Evolutionary conservation across 2,888 invertebrate species (phyloP).

Genomic region (Coremacera marginata): DNA sequence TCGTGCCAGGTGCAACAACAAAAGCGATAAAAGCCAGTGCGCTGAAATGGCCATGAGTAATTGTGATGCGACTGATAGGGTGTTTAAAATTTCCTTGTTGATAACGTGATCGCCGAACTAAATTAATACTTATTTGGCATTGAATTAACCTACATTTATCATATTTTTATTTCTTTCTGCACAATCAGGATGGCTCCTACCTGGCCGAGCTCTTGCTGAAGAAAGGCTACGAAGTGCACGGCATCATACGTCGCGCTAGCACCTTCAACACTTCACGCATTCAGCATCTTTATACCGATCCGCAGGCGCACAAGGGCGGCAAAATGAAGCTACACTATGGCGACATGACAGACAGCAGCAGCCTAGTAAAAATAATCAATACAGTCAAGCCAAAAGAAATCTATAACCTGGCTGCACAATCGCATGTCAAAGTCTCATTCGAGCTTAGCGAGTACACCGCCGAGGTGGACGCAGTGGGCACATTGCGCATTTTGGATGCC

Average conservation of each 20-base stretch:
- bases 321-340: constrained; percentile 97
- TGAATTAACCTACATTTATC: no score
- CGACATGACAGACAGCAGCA: constrained; percentile 98
- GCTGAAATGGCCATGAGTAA: no score
- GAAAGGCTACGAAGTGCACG: constrained; percentile 96
- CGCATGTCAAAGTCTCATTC: constrained; percentile 99
- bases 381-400: constrained; percentile 85
- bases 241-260: constrained; percentile 93
- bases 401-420: constrained; percentile 98
- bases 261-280: constrained; percentile 97
- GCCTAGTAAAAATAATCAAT: constrained; percentile 86
- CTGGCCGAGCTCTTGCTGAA: constrained; percentile 91
- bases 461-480: constrained; percentile 97
- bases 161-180: no score
- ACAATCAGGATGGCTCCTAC: constrained; percentile 93
- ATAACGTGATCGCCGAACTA: neutral
- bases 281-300: constrained; percentile 94
- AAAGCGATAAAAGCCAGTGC: no score
- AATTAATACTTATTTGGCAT: no score
- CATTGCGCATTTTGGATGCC: constrained; percentile 90
- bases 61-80: neutral
- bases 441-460: constrained; percentile 99
- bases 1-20: no score
- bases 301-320: constrained; percentile 87
- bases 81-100: neutral